phyloP scores from a whole-genome alignment of 2,888 invertebrate genomes.

The Marasmarcha lunaedactyla region DNA sequence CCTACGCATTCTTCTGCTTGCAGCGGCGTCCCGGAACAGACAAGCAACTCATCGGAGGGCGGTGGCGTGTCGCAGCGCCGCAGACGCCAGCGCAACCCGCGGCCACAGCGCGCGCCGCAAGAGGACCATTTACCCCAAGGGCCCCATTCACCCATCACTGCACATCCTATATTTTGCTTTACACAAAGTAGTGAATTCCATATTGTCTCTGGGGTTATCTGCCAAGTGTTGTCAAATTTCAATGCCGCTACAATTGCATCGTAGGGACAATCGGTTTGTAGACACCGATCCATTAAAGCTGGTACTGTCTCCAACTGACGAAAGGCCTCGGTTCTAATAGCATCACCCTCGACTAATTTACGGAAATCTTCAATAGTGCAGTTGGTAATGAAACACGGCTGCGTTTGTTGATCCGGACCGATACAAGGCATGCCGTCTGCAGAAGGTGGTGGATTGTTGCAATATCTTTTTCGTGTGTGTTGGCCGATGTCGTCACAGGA shows the following conservation, averaged over 20 bases:
- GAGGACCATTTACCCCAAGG: constrained; percentile 48
- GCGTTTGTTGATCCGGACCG: constrained; percentile 43
- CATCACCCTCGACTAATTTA: constrained; percentile 36
- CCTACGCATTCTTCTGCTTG: constrained; percentile 42
- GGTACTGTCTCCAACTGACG: constrained; percentile 46
- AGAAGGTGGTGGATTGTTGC: constrained; percentile 51
- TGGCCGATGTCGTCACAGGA: constrained; percentile 55
- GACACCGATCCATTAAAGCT: constrained; percentile 47
- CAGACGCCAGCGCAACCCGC: constrained; percentile 42
- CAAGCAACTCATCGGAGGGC: constrained; percentile 35
- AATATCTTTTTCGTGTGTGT: constrained; percentile 40
- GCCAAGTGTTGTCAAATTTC: constrained; percentile 45
- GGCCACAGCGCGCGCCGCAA: constrained; percentile 52
- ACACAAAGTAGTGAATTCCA: constrained; percentile 66
- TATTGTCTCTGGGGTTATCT: constrained; percentile 38
- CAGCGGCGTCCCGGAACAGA: constrained; percentile 40
- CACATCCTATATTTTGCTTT: constrained; percentile 61
- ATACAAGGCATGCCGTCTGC: constrained; percentile 48
- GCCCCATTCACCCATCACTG: constrained; percentile 52
- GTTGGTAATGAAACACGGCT: constrained; percentile 45
- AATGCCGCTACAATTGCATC: constrained; percentile 48
- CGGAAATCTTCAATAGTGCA: constrained; percentile 50
- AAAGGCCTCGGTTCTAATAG: constrained; percentile 37
- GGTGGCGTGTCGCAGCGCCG: constrained; percentile 49
- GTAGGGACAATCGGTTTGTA: constrained; percentile 50